Percentiles rank a stretch among this genome's conserved stretches.
These are phyloP conservation scores for Laticauda colubrina DNA, from an alignment of 2,113 vertebrate species.

Conservation along the genomic window DNA sequence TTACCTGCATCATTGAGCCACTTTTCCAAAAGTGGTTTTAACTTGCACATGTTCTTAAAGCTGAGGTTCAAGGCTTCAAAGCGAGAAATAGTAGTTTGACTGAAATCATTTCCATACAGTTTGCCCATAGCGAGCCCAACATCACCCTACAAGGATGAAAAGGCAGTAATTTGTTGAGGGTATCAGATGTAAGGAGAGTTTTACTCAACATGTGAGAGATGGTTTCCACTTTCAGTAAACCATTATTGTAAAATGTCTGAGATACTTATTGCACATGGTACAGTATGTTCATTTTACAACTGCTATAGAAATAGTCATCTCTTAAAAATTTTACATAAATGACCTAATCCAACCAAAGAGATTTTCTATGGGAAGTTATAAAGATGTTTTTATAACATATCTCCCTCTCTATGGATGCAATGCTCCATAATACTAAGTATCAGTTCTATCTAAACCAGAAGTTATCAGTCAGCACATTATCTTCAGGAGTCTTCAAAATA, in stretches of 20 bases:
- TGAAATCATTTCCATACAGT: constrained; percentile 99
- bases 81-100: constrained; percentile 99
- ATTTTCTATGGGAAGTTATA: not conserved
- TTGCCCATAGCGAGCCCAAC: constrained; percentile 99
- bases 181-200: not conserved
- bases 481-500: not conserved
- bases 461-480: not conserved
- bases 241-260: not conserved
- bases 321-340: not conserved
- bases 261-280: not conserved
- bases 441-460: not conserved
- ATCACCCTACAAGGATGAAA: constrained; percentile 82
- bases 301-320: not conserved
- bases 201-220: not conserved
- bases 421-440: not conserved
- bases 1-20: constrained; percentile 99
- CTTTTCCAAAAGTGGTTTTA: constrained; percentile 99
- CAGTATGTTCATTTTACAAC: not conserved
- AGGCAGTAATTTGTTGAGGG: constrained; percentile 48
- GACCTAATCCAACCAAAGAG: not conserved
- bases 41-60: constrained; percentile 99
- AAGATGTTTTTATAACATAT: not conserved
- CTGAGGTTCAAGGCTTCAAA: constrained; percentile 99
- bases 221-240: not conserved
- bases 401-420: not conserved